Evolutionary conservation across 2,888 invertebrate species (phyloP), one percentile per base, ranked within the genome.

Genomic region (Linnaemya tessellans): DNA sequence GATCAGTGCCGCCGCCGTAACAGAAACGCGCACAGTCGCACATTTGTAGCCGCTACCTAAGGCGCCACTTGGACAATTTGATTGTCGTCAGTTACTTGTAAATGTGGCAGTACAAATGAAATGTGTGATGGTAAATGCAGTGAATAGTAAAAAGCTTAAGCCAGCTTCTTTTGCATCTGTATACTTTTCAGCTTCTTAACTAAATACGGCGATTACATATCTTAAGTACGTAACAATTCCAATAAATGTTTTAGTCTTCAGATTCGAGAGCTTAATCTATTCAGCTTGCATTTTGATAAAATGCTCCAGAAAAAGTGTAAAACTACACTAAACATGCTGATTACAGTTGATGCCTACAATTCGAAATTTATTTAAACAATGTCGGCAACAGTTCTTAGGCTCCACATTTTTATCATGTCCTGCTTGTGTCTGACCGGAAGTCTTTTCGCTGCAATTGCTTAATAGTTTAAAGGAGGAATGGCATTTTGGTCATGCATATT

Each of bases 81-180:
- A 84, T 86, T 86, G 86, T 84, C 84, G 86, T 86, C 84, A 84
- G 80, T 84, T 80, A 78, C 80, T 86, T 84, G 84, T 80, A 80
- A 86, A 86, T 86, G 84, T 84, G 86, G 86, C 86, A 86, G 86
- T 84, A 84, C 86, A 86, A 86, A 86, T 80, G 80, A 80, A 83
- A 80, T 83, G 79, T 79, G 70, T 65, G 79, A n/a, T 79, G 74
- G 68, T 68, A 67, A 46, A 68, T 79, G 74, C 41, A 70, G 67
- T 51, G 60, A 74, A 67, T 74, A 51, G 73, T 67, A 67, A 51
- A 67, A 51, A 74, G 74, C 74, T 80, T 60, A 51, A 25, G 30
- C 41, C 60, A 79, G 51, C 70, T 79, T 70, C 70, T 51, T 79
- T 79, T 62, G 70, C 70, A 79, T 79, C 79, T 62, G 35, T 15